Evolutionary conservation across 2,113 vertebrate genomes (phyloP), one percentile per base, ranked within the genome.

Genomic region (Macquaria ambigua): DNA sequence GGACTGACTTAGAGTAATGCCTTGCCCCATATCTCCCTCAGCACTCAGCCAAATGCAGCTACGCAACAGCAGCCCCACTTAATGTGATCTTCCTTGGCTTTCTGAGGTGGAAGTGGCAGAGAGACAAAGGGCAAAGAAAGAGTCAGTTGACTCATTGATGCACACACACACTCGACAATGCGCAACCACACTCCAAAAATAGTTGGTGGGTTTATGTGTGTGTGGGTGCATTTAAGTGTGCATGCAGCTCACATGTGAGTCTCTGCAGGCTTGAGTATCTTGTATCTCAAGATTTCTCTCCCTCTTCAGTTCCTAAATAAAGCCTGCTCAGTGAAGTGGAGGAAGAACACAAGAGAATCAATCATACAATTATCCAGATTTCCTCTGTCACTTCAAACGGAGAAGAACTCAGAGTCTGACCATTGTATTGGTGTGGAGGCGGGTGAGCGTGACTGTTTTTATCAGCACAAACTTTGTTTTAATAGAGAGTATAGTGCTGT

Each of bases 351-450:
- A 89, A 90, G 89, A 88, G 92, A 94, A 95, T 95, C 94, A 95
- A 94, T 95, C 91, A 87, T 88, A 93, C 93, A 95, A 94, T 94
- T 95, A 95, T 93, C 91, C 91, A 89, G 91, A 95, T 95, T 91
- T 92, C 85, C 72, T 84, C 90, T 90, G 91, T 92, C 93, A 93
- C 90, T 93, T 92, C 78, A 92, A 91, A 94, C 84, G 14, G 73
- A 84, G 77, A 84, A 76, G 73, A 88, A 80, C 67, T 89, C 79
- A 50, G 66, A 59, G 59, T 90, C 70, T 89, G 87, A 89, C 88
- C 86, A n/a, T 46, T 73, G 81, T 59, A 73, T 78, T 70, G 85
- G 89, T 85, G 84, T 81, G 85, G 77, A 86, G 64, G 88, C 1
- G 68, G 72, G 79, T 25, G 78, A 89, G 91, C 66, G 50, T 85